phyloP scores from a whole-genome alignment of 2,797 vertebrate species.

The Staurois parvus region DNA sequence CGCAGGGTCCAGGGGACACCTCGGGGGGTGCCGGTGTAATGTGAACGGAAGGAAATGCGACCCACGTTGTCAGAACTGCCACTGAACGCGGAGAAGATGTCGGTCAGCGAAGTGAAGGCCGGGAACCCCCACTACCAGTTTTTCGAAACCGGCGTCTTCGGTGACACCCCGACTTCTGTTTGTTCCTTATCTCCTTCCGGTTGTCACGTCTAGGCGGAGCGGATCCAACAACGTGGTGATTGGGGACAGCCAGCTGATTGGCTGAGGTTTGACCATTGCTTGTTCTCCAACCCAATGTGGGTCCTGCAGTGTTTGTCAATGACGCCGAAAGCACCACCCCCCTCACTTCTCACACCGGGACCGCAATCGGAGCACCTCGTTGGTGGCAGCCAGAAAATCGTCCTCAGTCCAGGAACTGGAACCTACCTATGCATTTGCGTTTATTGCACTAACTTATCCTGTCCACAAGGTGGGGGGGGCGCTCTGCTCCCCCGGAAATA shows the following conservation, averaged over 20 bases:
- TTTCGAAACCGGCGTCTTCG: no score
- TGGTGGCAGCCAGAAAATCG: not conserved
- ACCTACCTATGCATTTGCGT: not conserved
- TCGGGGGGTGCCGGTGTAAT: constrained; percentile 87
- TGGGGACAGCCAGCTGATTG: not conserved
- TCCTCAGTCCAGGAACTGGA: not conserved
- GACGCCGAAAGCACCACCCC: not conserved
- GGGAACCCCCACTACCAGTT: not conserved
- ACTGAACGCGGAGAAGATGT: constrained; percentile 68
- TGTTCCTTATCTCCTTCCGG: no score
- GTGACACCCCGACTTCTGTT: no score
- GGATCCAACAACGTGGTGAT: not conserved
- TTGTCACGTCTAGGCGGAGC: not conserved
- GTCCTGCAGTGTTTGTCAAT: no score
- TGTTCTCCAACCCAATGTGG: no score
- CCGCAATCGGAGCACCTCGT: not conserved
- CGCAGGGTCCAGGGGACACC: constrained; percentile 90
- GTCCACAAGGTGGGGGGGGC: not conserved
- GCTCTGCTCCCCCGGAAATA: not conserved
- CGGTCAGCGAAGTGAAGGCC: not conserved
- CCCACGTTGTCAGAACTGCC: constrained; percentile 88
- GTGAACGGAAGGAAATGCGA: constrained; percentile 85
- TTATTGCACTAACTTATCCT: not conserved
- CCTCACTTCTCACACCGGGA: not conserved
- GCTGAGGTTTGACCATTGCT: no score